These are phyloP conservation scores for Palythoa grandis DNA, from an alignment of 92 coral and sea anemone species.

Conservation along the genomic window DNA sequence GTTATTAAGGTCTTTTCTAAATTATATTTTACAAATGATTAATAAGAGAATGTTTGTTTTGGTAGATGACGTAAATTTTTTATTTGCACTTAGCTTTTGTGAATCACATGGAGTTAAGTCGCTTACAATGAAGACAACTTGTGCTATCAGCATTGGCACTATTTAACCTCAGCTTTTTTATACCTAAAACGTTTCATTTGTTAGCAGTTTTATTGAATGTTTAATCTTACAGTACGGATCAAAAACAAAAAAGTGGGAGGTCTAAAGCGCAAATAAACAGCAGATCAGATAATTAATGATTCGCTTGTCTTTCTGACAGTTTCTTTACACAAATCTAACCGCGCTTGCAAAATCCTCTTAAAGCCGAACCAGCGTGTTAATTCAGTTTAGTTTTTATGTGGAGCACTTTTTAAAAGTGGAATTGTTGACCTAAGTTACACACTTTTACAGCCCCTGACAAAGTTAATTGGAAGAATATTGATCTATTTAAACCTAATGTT, in stretches of 20 bases:
- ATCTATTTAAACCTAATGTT: not conserved
- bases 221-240: too few relatives aligned
- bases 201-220: too few relatives aligned
- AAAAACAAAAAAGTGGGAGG: constrained; percentile 6
- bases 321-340: not conserved
- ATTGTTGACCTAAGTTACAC: not conserved
- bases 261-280: not conserved
- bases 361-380: not conserved
- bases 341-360: not conserved
- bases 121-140: too few relatives aligned
- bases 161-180: too few relatives aligned
- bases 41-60: too few relatives aligned
- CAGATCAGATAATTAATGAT: not conserved
- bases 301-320: not conserved
- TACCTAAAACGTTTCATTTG: too few relatives aligned
- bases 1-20: too few relatives aligned
- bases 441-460: not conserved
- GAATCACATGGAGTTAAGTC: too few relatives aligned
- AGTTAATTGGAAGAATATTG: not conserved
- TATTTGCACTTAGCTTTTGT: too few relatives aligned
- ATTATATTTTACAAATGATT: too few relatives aligned
- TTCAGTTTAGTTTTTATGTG: not conserved
- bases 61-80: too few relatives aligned
- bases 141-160: too few relatives aligned
- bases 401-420: not conserved